Percentiles rank a stretch among this genome's conserved stretches.
These are phyloP conservation scores for Caenorhabditis macrosperma DNA, from an alignment of 2,888 invertebrate genomes.

Conservation along the genomic window DNA sequence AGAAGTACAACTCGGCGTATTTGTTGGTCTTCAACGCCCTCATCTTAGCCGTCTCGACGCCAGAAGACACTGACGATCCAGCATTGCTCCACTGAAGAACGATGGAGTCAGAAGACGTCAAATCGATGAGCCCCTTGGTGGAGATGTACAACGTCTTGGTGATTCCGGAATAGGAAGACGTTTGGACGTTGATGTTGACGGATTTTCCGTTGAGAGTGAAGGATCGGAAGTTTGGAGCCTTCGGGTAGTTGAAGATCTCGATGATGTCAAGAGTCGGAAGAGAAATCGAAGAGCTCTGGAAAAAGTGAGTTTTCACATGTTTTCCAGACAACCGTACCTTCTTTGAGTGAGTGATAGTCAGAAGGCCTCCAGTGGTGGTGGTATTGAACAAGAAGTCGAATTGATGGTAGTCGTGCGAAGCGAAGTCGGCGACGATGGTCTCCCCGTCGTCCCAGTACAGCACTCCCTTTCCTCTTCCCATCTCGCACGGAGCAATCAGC, in stretches of 20 bases:
- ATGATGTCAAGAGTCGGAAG: constrained; percentile 70
- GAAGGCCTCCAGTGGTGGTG: constrained; percentile 27
- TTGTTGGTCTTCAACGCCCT: constrained; percentile 37
- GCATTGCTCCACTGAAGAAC: constrained; percentile 45
- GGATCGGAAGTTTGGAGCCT: constrained; percentile 61
- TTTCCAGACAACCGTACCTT: constrained; percentile 12
- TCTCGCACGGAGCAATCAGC: constrained; percentile 82
- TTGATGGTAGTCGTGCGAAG: constrained; percentile 46
- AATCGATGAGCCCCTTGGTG: constrained; percentile 51
- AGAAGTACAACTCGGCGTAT: constrained; percentile 34
- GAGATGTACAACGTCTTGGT: constrained; percentile 55
- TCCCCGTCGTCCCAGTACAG: constrained; percentile 79
- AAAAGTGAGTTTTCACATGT: not conserved
- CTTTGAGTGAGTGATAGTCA: constrained; percentile 37
- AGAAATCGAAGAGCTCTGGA: constrained; percentile 30
- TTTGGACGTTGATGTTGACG: constrained; percentile 60
- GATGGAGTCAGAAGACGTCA: constrained; percentile 46
- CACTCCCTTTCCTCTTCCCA: constrained; percentile 57
- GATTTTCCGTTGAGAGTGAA: constrained; percentile 65
- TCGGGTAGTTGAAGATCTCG: constrained; percentile 71
- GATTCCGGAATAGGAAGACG: constrained; percentile 49
- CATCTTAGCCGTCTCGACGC: constrained; percentile 15
- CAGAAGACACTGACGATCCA: constrained; percentile 1
- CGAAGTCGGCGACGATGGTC: constrained; percentile 62
- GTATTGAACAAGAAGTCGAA: constrained; percentile 53